phyloP scores from a whole-genome alignment of 2,888 invertebrate genomes.

The Lasioglossum marginatum region DNA sequence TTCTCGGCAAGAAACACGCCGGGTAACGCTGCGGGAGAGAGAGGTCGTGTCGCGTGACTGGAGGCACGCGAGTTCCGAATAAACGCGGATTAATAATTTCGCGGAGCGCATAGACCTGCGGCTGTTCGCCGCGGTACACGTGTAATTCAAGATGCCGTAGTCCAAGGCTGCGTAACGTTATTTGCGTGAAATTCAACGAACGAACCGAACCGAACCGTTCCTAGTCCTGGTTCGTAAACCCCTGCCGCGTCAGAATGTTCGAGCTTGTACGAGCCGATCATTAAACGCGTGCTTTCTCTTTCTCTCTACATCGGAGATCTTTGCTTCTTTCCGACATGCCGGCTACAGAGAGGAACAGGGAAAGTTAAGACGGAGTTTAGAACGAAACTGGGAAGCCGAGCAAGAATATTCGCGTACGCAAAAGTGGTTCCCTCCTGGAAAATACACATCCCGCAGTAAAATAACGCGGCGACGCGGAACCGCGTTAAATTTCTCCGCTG shows the following conservation, averaged over 20 bases:
- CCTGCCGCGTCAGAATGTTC: constrained; percentile 29
- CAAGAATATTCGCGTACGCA: constrained; percentile 46
- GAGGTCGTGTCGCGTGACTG: neutral
- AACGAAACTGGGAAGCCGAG: constrained; percentile 34
- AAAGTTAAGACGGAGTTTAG: constrained; percentile 51
- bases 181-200: constrained; percentile 41
- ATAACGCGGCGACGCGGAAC: constrained; percentile 40
- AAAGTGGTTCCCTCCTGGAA: constrained; percentile 33
- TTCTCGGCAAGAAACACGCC: neutral
- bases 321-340: constrained; percentile 15
- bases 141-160: constrained; percentile 56
- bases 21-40: neutral
- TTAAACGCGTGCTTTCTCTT: constrained; percentile 56
- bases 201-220: constrained; percentile 35
- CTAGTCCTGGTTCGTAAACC: constrained; percentile 62
- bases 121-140: constrained; percentile 24
- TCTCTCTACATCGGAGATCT: neutral
- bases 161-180: constrained; percentile 43
- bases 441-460: constrained; percentile 41
- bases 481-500: constrained; percentile 34
- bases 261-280: constrained; percentile 61
- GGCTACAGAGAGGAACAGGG: constrained; percentile 12
- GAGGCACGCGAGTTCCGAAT: constrained; percentile 33
- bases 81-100: constrained; percentile 44
- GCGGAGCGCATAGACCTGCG: neutral